Conservation (phyloP, 2,888 invertebrate species). For the Dorcus parallelipipedus region DNA sequence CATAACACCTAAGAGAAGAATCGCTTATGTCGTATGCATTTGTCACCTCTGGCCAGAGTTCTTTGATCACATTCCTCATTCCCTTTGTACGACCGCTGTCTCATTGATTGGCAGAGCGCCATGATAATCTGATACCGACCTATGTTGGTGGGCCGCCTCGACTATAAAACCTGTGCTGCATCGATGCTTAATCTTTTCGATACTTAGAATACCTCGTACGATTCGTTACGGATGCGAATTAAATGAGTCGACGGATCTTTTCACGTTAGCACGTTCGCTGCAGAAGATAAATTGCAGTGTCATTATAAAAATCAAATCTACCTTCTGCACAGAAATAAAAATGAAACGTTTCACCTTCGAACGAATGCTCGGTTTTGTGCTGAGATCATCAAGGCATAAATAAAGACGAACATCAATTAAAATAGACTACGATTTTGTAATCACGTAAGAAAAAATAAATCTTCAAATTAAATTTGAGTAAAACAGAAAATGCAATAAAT, state of each 20-base stretch:
- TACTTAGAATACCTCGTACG: not conserved
- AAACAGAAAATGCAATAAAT: no score
- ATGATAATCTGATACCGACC: constrained; percentile 12
- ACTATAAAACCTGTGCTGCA: not conserved
- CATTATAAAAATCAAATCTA: no score
- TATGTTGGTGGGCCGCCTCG: constrained; percentile 9
- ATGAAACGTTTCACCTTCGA: no score
- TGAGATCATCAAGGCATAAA: no score
- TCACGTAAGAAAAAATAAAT: no score
- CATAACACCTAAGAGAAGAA: constrained; percentile 25
- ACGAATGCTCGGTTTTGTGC: no score
- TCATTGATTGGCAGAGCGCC: constrained; percentile 11
- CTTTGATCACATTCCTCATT: constrained; percentile 21
- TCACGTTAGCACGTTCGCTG: not conserved
- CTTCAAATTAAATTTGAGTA: no score
- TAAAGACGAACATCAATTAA: no score
- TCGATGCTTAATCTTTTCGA: constrained; percentile 1
- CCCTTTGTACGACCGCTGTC: constrained; percentile 16
- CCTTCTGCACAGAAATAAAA: no score
- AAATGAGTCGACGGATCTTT: not conserved
- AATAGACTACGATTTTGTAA: no score
- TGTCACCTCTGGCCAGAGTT: constrained; percentile 25
- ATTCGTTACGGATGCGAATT: constrained; percentile 1
- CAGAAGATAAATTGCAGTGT: not conserved
- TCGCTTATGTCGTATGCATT: constrained; percentile 27